A percentile compares a stretch with the other conserved stretches of the same genome.
These are phyloP conservation scores for Acestrorhynchus altus DNA, from an alignment of 2,797 vertebrate species.

Conservation along the genomic window DNA sequence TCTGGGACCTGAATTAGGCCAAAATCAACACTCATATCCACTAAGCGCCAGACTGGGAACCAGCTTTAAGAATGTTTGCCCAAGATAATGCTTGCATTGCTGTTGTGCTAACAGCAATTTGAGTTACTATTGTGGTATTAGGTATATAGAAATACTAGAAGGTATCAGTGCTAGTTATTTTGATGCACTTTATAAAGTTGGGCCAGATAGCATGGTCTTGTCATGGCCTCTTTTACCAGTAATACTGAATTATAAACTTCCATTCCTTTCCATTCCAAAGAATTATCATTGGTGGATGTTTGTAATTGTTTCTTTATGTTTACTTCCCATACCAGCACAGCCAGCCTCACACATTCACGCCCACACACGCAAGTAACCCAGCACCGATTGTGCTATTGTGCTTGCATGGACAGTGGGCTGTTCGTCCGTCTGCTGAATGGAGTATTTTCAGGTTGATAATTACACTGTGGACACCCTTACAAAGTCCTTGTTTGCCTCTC, in stretches of 20 bases:
- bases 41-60: not conserved
- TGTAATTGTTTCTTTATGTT: not conserved
- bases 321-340: too few relatives aligned
- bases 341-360: not conserved
- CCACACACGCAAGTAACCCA: not conserved
- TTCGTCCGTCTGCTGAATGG: not conserved
- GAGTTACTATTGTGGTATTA: too few relatives aligned
- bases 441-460: conserved; percentile 5
- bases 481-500: not conserved
- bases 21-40: not conserved
- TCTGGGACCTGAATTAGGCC: not conserved
- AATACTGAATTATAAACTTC: not conserved
- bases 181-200: too few relatives aligned
- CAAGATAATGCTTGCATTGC: not conserved
- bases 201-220: not conserved
- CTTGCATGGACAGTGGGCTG: not conserved
- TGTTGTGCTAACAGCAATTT: not conserved
- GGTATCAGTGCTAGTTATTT: not conserved
- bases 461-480: not conserved
- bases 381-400: conserved; percentile 12
- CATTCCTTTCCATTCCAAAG: too few relatives aligned
- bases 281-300: too few relatives aligned
- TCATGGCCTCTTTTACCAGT: not conserved
- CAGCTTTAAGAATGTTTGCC: not conserved
- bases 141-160: too few relatives aligned